A percentile compares a stretch with the other conserved stretches of the same genome.
Conservation (phyloP, 2,888 invertebrate genomes). For the Minunthozetes semirufus region DNA sequence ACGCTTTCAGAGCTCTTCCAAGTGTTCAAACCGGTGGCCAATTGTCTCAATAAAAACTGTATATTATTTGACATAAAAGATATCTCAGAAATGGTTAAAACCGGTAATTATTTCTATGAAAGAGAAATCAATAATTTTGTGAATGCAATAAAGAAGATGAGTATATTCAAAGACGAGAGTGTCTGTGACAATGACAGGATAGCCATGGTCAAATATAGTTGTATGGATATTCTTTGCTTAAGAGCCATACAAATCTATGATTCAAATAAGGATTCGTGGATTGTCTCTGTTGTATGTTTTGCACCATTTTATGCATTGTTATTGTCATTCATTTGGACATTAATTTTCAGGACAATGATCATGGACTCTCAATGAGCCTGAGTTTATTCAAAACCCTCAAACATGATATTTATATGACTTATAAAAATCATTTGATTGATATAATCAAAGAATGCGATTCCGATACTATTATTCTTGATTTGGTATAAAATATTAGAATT, state of each 20-base stretch:
- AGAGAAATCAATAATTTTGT: not conserved
- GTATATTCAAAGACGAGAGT: not conserved
- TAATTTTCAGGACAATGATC: too few relatives aligned
- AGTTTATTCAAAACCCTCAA: too few relatives aligned
- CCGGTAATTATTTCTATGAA: not conserved
- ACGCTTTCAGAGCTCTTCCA: not conserved
- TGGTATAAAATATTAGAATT: not conserved
- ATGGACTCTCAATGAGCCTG: not conserved
- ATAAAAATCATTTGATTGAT: too few relatives aligned
- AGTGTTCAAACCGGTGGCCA: not conserved
- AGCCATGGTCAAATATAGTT: not conserved
- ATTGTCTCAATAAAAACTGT: not conserved
- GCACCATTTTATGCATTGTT: too few relatives aligned
- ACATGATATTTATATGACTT: too few relatives aligned
- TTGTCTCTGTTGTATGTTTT: not conserved
- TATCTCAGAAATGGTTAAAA: not conserved
- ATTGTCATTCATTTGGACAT: not conserved
- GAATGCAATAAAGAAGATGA: not conserved
- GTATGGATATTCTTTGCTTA: not conserved
- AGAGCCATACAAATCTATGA: not conserved
- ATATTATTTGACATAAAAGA: not conserved
- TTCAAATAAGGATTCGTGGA: too few relatives aligned
- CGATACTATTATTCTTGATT: too few relatives aligned
- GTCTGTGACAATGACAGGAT: not conserved
- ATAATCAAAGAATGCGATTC: too few relatives aligned